Conservation (phyloP, 1,140 invertebrate genomes). For the Drosophila sechellia region DNA sequence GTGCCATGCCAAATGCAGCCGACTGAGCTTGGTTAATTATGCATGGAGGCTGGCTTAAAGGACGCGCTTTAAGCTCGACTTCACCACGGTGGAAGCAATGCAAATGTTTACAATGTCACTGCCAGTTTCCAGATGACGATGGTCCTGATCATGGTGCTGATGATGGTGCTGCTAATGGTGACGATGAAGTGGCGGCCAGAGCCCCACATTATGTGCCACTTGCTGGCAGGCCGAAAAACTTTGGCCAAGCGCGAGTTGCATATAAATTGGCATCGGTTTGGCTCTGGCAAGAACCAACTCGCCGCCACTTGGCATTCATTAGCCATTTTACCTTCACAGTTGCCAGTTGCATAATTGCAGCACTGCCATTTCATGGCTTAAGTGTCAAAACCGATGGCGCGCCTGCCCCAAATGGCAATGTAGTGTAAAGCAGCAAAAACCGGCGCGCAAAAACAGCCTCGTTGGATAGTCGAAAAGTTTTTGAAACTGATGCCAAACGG, state of each 20-base stretch:
- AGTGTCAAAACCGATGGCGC: slow-evolving; percentile 9
- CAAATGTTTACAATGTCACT: slow-evolving; percentile 68
- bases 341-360: slow-evolving; percentile 65
- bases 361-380: slow-evolving; percentile 7
- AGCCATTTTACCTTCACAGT: slow-evolving; percentile 70
- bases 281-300: slow-evolving; percentile 4
- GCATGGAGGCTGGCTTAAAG: slow-evolving; percentile 66
- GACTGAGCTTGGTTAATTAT: slow-evolving; percentile 70
- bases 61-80: slow-evolving; percentile 56
- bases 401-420: neutral
- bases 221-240: slow-evolving; percentile 65
- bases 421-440: slow-evolving; percentile 12
- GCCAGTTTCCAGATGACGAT: slow-evolving; percentile 10
- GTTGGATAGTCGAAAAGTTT: slow-evolving; percentile 75
- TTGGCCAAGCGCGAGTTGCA: slow-evolving; percentile 53
- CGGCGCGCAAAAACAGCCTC: slow-evolving; percentile 16
- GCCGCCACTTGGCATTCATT: slow-evolving; percentile 67
- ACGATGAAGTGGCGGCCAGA: neutral
- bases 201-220: slow-evolving; percentile 59
- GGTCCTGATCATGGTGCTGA: neutral
- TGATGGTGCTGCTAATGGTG: slow-evolving; percentile 3
- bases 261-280: slow-evolving; percentile 73
- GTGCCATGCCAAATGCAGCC: slow-evolving; percentile 48
- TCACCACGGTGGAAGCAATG: slow-evolving; percentile 23
- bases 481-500: slow-evolving; percentile 78